A percentile compares a stretch with the other conserved stretches of the same genome.
phyloP scores from a whole-genome alignment of 2,113 vertebrate species.

The Xiphias gladius region DNA sequence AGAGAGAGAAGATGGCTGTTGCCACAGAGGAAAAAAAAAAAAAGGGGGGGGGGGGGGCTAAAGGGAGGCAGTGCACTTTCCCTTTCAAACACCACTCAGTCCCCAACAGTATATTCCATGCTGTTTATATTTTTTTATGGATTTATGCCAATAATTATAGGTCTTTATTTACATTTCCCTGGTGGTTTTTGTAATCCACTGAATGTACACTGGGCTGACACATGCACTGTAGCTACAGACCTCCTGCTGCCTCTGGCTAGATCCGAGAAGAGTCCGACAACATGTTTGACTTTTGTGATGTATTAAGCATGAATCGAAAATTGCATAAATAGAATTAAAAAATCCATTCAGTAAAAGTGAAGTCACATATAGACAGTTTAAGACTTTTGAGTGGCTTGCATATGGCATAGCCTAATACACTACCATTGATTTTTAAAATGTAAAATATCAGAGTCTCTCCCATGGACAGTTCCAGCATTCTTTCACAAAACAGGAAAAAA shows the following conservation, averaged over 20 bases:
- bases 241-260: too few relatives aligned
- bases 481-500: background rate
- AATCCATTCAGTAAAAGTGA: background rate
- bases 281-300: background rate
- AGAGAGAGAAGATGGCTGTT: background rate
- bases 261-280: too few relatives aligned
- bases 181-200: background rate
- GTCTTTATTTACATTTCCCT: background rate
- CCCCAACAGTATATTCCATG: background rate
- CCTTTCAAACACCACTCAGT: background rate
- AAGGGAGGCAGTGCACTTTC: background rate
- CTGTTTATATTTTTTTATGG: background rate
- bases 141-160: background rate
- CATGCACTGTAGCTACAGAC: background rate
- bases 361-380: background rate
- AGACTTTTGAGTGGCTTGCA: background rate
- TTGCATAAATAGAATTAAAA: background rate
- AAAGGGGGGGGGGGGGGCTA: background rate
- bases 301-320: background rate
- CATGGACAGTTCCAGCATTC: background rate
- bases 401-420: background rate
- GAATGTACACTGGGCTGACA: background rate
- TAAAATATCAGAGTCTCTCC: background rate
- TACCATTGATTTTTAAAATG: constrained; percentile 4
- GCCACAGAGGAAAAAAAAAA: background rate